A percentile compares a stretch with the other conserved stretches of the same genome.
Conservation (phyloP, 64 coral and sea anemone genomes). For the Actinia tenebrosa region DNA sequence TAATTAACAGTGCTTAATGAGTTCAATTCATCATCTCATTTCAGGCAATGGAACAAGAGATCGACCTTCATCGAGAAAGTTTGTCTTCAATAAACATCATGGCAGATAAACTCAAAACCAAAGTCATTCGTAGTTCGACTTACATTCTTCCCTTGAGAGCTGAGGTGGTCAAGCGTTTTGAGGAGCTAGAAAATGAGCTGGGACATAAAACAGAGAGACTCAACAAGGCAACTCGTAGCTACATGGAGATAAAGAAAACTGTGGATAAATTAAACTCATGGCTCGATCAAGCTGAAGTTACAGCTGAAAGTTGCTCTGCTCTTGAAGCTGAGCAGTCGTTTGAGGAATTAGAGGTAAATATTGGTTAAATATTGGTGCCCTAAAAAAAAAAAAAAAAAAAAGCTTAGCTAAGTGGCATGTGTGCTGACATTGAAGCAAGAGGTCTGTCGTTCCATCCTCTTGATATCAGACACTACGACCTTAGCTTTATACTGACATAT, state of each 20-base stretch:
- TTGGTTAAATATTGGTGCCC: background rate
- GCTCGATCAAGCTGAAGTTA: slow-evolving; percentile 61
- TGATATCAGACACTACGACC: too few species aligned
- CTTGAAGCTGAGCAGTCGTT: slow-evolving; percentile 61
- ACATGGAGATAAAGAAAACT: slow-evolving; percentile 56
- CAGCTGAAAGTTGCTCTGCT: slow-evolving; percentile 1
- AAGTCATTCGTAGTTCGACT: slow-evolving; percentile 36
- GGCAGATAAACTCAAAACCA: slow-evolving; percentile 43
- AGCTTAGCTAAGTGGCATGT: too few species aligned
- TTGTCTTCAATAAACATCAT: slow-evolving; percentile 49
- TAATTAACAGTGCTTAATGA: too few species aligned
- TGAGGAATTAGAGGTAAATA: slow-evolving; percentile 26
- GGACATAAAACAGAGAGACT: slow-evolving; percentile 46
- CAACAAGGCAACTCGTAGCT: slow-evolving; percentile 48
- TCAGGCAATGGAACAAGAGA: slow-evolving; percentile 70
- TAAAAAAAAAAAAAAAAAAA: background rate
- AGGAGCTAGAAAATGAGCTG: slow-evolving; percentile 50
- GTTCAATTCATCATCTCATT: background rate
- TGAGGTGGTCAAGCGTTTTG: slow-evolving; percentile 54
- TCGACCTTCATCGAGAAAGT: slow-evolving; percentile 78
- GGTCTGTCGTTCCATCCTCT: too few species aligned
- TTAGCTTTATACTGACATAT: too few species aligned
- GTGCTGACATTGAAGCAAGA: too few species aligned
- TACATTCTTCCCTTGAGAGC: slow-evolving; percentile 58
- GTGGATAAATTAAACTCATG: slow-evolving; percentile 44